Evolutionary conservation across 1,140 invertebrate species (phyloP).

Genomic region (Psilanteris sp.): DNA sequence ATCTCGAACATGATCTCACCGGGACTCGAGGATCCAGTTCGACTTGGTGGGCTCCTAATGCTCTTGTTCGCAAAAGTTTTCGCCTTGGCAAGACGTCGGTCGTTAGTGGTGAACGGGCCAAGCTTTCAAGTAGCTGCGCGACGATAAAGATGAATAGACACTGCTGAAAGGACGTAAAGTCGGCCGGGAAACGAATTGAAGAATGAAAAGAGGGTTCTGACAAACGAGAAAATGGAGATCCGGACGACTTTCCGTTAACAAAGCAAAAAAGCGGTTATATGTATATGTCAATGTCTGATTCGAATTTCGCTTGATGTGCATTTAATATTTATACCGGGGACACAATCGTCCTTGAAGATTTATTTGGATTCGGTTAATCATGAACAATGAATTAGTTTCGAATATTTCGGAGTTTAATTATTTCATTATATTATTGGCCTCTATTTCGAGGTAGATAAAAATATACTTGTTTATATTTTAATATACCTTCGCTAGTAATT

Average conservation of each 20-base stretch:
- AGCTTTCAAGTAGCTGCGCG: conserved; percentile 56
- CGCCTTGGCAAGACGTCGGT: conserved; percentile 62
- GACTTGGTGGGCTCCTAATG: conserved; percentile 58
- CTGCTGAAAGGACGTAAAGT: conserved; percentile 59
- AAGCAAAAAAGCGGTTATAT: conserved; percentile 41
- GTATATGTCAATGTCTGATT: conserved; percentile 19
- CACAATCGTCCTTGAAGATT: too few relatives aligned
- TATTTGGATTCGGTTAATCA: too few relatives aligned
- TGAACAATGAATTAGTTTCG: too few relatives aligned
- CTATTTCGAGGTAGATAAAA: too few relatives aligned
- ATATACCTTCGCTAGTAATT: too few relatives aligned
- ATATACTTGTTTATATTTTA: too few relatives aligned
- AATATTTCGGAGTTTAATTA: too few relatives aligned
- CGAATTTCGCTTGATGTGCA: conserved; percentile 17
- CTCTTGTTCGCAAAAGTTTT: conserved; percentile 65
- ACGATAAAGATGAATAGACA: conserved; percentile 65
- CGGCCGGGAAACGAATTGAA: conserved; percentile 51
- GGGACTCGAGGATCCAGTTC: conserved; percentile 59
- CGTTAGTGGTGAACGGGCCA: conserved; percentile 60
- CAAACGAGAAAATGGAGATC: conserved; percentile 60
- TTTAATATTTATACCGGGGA: conserved; percentile 48
- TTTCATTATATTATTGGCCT: too few relatives aligned
- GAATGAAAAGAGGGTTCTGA: conserved; percentile 51
- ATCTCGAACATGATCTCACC: conserved; percentile 60
- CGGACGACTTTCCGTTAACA: conserved; percentile 34